Conservation (phyloP, 2,113 vertebrate genomes). For the Rhynchopsitta pachyrhyncha region DNA sequence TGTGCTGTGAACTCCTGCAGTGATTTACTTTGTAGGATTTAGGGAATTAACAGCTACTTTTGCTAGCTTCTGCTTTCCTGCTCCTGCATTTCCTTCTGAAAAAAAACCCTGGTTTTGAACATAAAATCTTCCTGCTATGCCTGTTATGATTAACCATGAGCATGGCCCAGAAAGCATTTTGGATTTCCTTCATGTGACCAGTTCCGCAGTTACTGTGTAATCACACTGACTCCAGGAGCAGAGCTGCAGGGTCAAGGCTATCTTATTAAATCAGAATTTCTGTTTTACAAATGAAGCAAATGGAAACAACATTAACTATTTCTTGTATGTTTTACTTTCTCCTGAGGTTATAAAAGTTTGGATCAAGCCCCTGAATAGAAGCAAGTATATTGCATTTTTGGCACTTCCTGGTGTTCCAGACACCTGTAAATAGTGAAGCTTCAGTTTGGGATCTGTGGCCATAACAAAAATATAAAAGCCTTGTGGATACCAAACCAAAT, state of each 20-base stretch:
- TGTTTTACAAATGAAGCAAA: not conserved
- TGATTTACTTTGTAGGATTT: not conserved
- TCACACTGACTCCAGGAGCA: not conserved
- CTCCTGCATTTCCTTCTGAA: not conserved
- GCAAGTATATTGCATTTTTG: not conserved
- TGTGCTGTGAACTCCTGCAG: not conserved
- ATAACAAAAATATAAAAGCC: not conserved
- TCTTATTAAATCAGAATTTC: not conserved
- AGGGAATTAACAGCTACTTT: not conserved
- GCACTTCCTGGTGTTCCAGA: not conserved
- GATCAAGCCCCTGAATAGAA: not conserved
- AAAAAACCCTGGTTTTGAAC: not conserved
- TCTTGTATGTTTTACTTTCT: not conserved
- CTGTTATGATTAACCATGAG: not conserved
- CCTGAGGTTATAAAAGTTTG: not conserved
- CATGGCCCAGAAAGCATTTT: not conserved
- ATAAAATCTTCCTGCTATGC: not conserved
- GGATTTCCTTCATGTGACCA: not conserved
- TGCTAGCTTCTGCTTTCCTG: not conserved
- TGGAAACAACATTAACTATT: not conserved
- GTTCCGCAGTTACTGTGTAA: not conserved
- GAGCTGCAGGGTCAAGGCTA: not conserved
- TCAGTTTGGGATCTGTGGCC: not conserved
- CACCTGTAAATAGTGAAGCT: not conserved
- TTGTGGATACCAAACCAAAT: not conserved